Evolutionary conservation across 2,888 invertebrate species (phyloP), one percentile per base, ranked within the genome.

Genomic region (Orthosia gracilis): DNA sequence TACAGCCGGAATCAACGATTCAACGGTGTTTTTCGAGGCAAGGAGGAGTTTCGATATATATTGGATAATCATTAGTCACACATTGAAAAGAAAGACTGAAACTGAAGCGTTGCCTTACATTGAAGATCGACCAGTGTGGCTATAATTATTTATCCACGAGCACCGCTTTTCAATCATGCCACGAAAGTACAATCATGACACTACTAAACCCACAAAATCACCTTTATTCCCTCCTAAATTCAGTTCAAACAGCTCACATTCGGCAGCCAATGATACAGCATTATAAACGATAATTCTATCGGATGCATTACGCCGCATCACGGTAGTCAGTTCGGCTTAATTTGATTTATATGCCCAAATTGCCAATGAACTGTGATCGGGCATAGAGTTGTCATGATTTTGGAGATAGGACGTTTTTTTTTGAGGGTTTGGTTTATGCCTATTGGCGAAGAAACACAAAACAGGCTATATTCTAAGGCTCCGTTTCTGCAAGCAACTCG

Each of bases 271-370:
- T 58, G 71, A 69, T 66, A 71, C 65, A 66, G 67, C 75, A 76
- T 79, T 72, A 84, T 79, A 76, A 67, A 59, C 73, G 69, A 80
- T 80, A 83, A 78, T 83, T 76, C 82, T 66, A 82, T 64, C 57
- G 75, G 23, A 64, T 71, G 70, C 79, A 84, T 84, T 76, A 78
- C 55, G 21, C 68, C 68, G 49, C 83, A 83, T 74, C 69, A 68
- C 78, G 83, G 76, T 88, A 87, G 89, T 83, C 89, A 86, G 86
- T 87, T 89, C 89, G 88, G 89, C 88, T 84, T 88, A 89, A 91
- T 91, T 90, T 92, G 93, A 93, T 93, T 92, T 92, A 92, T 92
- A 82, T 70, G 73, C 83, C 80, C 70, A 87, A 90, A 89, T 89
- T 89, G 82, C 89, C 91, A 90, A 90, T 92, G 90, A 90, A 88